Conservation (phyloP, 2,888 invertebrate genomes). For the Drosophila borborema region DNA sequence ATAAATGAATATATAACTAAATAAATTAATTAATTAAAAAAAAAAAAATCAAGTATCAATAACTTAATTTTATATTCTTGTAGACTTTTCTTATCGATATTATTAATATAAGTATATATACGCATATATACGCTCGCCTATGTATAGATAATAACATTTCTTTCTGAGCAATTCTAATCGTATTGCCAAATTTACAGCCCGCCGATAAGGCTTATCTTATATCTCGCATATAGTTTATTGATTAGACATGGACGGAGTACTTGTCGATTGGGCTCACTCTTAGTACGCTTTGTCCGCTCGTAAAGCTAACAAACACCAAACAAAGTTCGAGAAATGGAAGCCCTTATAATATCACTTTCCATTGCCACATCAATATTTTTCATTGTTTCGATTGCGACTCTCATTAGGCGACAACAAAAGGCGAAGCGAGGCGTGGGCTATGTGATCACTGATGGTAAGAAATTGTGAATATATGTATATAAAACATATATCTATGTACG, state of each 20-base stretch:
- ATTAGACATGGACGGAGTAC: slow-evolving; percentile 23
- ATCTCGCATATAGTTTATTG: slow-evolving; percentile 20
- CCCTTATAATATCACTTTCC: slow-evolving; percentile 20
- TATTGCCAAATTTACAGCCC: slow-evolving; percentile 8
- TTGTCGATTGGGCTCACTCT: background rate
- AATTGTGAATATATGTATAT: background rate
- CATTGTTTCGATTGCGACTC: background rate
- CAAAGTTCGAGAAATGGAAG: slow-evolving; percentile 14
- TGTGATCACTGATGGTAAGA: slow-evolving; percentile 14
- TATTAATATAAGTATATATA: background rate
- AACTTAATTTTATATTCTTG: background rate
- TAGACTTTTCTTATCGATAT: background rate
- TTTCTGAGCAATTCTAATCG: slow-evolving; percentile 16
- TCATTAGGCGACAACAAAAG: slow-evolving; percentile 13
- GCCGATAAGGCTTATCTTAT: slow-evolving; percentile 43
- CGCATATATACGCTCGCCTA: background rate
- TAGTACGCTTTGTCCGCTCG: slow-evolving; percentile 28
- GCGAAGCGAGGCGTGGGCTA: slow-evolving; percentile 28
- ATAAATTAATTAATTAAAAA: too few relatives aligned
- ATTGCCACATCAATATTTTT: slow-evolving; percentile 20
- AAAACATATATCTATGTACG: background rate
- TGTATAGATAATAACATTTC: background rate
- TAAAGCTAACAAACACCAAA: background rate
- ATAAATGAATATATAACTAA: too few relatives aligned
- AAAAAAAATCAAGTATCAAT: too few relatives aligned